These are phyloP conservation scores for Drosophila nigromelanica DNA, from an alignment of 1,140 invertebrate species.

Conservation along the genomic window DNA sequence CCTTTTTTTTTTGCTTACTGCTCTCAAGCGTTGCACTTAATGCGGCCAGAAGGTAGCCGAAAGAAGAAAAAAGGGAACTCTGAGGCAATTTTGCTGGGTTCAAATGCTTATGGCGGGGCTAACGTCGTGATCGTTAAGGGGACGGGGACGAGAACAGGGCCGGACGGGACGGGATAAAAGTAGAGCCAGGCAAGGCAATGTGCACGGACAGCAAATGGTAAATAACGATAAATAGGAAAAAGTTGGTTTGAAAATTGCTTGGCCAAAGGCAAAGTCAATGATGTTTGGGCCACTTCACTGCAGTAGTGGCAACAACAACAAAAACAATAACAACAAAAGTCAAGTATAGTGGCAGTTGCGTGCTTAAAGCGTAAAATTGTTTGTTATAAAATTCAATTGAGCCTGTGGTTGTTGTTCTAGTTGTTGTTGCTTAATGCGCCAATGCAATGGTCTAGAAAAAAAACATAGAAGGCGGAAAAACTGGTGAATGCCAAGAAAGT, in stretches of 20 bases:
- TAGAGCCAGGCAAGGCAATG: background rate
- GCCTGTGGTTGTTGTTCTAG: constrained; percentile 23
- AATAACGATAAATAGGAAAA: constrained; percentile 80
- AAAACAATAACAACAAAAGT: constrained; percentile 46
- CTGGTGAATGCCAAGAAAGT: constrained; percentile 46
- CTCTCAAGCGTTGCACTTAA: constrained; percentile 56
- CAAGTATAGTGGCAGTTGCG: constrained; percentile 49
- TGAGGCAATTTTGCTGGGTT: constrained; percentile 18
- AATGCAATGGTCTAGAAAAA: constrained; percentile 66
- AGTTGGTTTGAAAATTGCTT: constrained; percentile 60
- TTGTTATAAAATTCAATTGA: constrained; percentile 81
- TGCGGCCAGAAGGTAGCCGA: constrained; percentile 37
- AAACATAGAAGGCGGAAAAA: constrained; percentile 25
- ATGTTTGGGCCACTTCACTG: constrained; percentile 50
- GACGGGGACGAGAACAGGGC: background rate
- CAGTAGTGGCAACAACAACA: constrained; percentile 33
- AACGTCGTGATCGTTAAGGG: constrained; percentile 38
- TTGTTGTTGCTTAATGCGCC: constrained; percentile 47
- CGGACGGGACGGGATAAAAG: background rate
- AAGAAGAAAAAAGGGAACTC: constrained; percentile 27
- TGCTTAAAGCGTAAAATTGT: constrained; percentile 82
- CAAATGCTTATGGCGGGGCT: constrained; percentile 62
- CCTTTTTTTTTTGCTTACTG: constrained; percentile 26
- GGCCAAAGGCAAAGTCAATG: constrained; percentile 78
- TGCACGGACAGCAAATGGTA: constrained; percentile 59